These are phyloP conservation scores for Helostoma temminkii DNA, from an alignment of 2,797 vertebrate genomes.

Conservation along the genomic window DNA sequence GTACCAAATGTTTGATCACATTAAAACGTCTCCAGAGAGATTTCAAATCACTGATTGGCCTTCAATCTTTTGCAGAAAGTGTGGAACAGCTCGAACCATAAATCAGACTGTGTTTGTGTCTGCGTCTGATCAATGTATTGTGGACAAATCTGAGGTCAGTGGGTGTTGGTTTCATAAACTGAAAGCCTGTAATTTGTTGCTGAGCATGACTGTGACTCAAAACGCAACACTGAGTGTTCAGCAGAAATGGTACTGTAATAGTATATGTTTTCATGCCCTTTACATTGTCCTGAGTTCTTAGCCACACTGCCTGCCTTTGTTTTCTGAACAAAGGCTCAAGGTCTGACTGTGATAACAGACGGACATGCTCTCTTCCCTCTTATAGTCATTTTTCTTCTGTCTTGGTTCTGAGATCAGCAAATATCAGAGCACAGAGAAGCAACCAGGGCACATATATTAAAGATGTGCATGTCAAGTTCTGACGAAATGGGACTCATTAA, in stretches of 20 bases:
- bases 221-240: constrained; percentile 27
- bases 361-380: background rate
- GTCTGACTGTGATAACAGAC: background rate
- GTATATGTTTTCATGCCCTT: constrained; percentile 25
- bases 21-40: background rate
- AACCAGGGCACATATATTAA: background rate
- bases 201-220: constrained; percentile 31
- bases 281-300: constrained; percentile 27
- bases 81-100: background rate
- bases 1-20: constrained; percentile 15
- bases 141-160: constrained; percentile 5
- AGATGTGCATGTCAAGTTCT: constrained; percentile 5
- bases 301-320: constrained; percentile 22
- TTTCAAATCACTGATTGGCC: background rate
- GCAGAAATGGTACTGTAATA: constrained; percentile 28
- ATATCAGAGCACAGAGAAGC: background rate
- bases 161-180: constrained; percentile 10
- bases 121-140: constrained; percentile 14
- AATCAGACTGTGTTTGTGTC: constrained; percentile 6
- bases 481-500: background rate
- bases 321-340: constrained; percentile 30
- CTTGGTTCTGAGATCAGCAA: background rate
- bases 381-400: background rate
- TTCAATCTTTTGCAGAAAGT: background rate
- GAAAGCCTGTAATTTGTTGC: constrained; percentile 57